Conservation (phyloP, 2,888 invertebrate species). For the Euplagia quadripunctaria region DNA sequence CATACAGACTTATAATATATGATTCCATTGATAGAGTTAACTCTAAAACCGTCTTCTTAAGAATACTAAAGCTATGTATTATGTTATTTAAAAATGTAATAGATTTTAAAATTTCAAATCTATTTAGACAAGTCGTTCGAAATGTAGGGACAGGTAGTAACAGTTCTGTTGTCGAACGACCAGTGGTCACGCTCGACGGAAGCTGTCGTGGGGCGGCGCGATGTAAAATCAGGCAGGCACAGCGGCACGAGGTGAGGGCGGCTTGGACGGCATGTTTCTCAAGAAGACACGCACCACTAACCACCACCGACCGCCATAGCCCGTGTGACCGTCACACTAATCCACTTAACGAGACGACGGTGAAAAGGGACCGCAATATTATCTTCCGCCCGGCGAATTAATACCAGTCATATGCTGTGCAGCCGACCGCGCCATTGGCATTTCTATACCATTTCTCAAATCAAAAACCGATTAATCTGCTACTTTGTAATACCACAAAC, state of each 20-base stretch:
- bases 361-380: conserved; percentile 51
- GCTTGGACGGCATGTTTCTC: conserved; percentile 68
- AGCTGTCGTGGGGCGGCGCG: conserved; percentile 37
- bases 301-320: conserved; percentile 44
- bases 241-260: conserved; percentile 42
- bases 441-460: conserved; percentile 28
- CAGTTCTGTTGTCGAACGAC: conserved; percentile 13
- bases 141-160: background rate
- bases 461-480: conserved; percentile 42
- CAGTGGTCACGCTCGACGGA: conserved; percentile 50
- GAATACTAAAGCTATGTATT: background rate
- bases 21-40: too few species aligned
- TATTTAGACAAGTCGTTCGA: background rate
- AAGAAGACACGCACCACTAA: conserved; percentile 72
- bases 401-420: conserved; percentile 22
- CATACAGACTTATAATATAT: background rate
- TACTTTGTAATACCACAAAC: conserved; percentile 41
- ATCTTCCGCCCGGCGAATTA: conserved; percentile 34
- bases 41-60: background rate
- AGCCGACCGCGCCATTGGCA: conserved; percentile 26
- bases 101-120: background rate
- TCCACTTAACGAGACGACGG: conserved; percentile 61
- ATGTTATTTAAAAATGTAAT: background rate
- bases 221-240: conserved; percentile 30
- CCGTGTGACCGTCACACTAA: conserved; percentile 72